phyloP scores from a whole-genome alignment of 2,888 invertebrate species.

The Mesorhabditis sp. region DNA sequence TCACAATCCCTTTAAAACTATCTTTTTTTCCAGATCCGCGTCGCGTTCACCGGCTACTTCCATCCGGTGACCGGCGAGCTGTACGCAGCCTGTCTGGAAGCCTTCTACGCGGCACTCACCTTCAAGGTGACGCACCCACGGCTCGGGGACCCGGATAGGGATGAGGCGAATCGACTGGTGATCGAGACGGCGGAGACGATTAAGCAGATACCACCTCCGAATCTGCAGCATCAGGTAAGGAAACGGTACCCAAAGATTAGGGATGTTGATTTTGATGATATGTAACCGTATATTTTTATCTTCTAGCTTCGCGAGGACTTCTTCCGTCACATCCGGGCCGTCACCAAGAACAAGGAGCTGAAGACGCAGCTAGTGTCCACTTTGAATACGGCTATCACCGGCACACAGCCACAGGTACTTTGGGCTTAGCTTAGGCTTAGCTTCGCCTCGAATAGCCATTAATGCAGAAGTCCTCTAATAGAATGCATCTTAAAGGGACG shows the following conservation, averaged over 20 bases:
- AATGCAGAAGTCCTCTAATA: too few species aligned
- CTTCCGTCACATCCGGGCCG: too few species aligned
- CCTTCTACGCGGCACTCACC: not conserved
- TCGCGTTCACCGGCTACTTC: constrained; percentile 11
- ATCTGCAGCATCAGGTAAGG: not conserved
- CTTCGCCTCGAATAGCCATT: too few species aligned
- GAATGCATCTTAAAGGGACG: too few species aligned
- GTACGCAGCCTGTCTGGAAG: constrained; percentile 9
- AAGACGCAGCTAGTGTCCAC: too few species aligned
- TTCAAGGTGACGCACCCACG: not conserved
- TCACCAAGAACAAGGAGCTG: too few species aligned
- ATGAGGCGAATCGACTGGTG: not conserved
- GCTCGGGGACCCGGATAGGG: not conserved
- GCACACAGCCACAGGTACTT: too few species aligned
- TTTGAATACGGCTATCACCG: too few species aligned
- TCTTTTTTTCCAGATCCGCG: not conserved
- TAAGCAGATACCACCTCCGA: not conserved
- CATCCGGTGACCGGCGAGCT: constrained; percentile 29
- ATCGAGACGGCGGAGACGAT: not conserved
- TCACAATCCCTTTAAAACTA: not conserved
- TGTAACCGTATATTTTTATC: too few species aligned
- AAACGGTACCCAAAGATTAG: not conserved
- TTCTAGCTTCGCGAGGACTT: too few species aligned
- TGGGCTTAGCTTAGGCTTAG: too few species aligned
- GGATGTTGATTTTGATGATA: too few species aligned